Evolutionary conservation across 1,140 invertebrate species (phyloP), one percentile per base, ranked within the genome.

Genomic region (Heterodera schachtii): DNA sequence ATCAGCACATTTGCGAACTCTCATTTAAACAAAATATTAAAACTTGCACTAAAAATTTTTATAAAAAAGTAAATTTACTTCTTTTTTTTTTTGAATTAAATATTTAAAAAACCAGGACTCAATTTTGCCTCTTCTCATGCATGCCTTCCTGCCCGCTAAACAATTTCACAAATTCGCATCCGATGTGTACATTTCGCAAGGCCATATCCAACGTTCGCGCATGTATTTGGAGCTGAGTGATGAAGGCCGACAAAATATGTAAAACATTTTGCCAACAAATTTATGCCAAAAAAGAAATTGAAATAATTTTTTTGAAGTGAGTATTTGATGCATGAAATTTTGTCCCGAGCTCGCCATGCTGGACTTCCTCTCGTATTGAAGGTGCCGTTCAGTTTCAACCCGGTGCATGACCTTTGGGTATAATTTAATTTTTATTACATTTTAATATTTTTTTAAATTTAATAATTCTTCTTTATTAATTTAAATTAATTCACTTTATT

Each of bases 221-320:
- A 84, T 83, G 85, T 86, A 86, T 82, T 80, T 86, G 44, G 85
- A 86, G 49, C 75, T 86, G n/a, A 86, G 44, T 47, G 41, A 60
- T 1, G 84, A 84, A 73, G 85, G 85, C 44, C 60, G 81, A 46
- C 31, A 41, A 44, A 77, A 86, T 75, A 82, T 66, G 84, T 86
- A 41, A 83, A 31, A 1, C 19, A 74, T 43, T 43, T 76, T 0
- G 0, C n/a, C 19, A 67, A 13, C 16, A 70, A 75, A 78, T 4
- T 67, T 21, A 41, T 7, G 70, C 1, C 31, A 31, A 31, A 31
- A 31, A 31, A 31, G 1, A 73, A 52, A 8, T 74, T 57, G 6
- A 70, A 67, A 77, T 43, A 57, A 9, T 21, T 7, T 64, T 69
- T 11, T 8, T 84, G 69, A 7, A 85, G 84, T 43, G 82, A 86